Conservation (phyloP, 2,888 invertebrate species). For the Eurois occulta region DNA sequence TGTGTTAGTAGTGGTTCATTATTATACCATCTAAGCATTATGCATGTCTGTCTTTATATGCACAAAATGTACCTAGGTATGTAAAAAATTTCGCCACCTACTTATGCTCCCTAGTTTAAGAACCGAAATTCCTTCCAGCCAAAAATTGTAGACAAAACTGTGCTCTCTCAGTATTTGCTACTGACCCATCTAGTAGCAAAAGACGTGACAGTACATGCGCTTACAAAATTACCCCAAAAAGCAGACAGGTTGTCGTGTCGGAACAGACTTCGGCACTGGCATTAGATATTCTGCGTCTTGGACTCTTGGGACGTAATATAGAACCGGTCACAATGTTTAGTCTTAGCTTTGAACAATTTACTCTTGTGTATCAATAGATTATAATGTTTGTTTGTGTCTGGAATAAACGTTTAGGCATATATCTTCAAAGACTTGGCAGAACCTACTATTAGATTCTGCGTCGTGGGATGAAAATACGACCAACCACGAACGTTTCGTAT, state of each 20-base stretch:
- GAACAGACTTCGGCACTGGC: not conserved
- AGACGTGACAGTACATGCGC: constrained; percentile 29
- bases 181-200: constrained; percentile 3
- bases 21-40: not conserved
- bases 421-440: not conserved
- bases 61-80: not conserved
- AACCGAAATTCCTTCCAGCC: constrained; percentile 5
- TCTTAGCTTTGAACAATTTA: not conserved
- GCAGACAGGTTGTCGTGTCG: not conserved
- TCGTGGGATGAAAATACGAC: not conserved
- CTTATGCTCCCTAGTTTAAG: not conserved
- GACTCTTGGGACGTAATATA: not conserved
- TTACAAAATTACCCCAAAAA: constrained; percentile 16
- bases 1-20: too few relatives aligned
- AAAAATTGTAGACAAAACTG: not conserved
- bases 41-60: not conserved
- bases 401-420: not conserved
- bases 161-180: not conserved
- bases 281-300: constrained; percentile 1
- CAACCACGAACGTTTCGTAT: not conserved
- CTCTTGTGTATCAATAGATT: not conserved
- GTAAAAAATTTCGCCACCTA: not conserved
- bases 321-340: not conserved
- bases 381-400: not conserved
- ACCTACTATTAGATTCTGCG: not conserved